These are phyloP conservation scores for Urechis unicinctus DNA, from an alignment of 2,888 invertebrate genomes.

Conservation along the genomic window DNA sequence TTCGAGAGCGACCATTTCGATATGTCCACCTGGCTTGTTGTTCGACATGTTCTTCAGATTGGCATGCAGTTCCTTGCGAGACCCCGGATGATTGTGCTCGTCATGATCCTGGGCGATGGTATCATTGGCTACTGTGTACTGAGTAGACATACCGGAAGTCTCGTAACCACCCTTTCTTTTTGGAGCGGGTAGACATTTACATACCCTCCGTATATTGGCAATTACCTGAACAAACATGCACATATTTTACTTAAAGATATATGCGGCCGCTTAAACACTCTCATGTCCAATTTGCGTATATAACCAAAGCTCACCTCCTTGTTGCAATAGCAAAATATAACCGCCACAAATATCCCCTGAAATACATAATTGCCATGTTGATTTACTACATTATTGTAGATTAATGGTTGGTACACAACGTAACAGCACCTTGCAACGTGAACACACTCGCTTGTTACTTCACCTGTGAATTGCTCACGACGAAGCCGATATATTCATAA, in stretches of 20 bases:
- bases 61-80: too few species aligned
- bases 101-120: not conserved
- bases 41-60: too few species aligned
- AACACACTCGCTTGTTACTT: not conserved
- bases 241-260: not conserved
- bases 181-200: not conserved
- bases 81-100: not conserved
- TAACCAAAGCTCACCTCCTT: constrained; percentile 15
- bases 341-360: constrained; percentile 21
- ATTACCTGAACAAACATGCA: not conserved
- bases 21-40: not conserved
- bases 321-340: constrained; percentile 23
- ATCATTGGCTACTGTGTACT: not conserved
- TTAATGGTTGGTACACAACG: too few species aligned
- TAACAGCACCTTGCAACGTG: too few species aligned
- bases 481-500: constrained; percentile 34
- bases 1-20: too few species aligned
- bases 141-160: not conserved
- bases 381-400: not conserved
- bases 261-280: too few species aligned
- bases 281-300: too few species aligned
- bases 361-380: not conserved
- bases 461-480: constrained; percentile 43
- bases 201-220: not conserved
- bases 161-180: not conserved